Conservation (phyloP, 2,888 invertebrate genomes). For the Sabellastarte sp. region DNA sequence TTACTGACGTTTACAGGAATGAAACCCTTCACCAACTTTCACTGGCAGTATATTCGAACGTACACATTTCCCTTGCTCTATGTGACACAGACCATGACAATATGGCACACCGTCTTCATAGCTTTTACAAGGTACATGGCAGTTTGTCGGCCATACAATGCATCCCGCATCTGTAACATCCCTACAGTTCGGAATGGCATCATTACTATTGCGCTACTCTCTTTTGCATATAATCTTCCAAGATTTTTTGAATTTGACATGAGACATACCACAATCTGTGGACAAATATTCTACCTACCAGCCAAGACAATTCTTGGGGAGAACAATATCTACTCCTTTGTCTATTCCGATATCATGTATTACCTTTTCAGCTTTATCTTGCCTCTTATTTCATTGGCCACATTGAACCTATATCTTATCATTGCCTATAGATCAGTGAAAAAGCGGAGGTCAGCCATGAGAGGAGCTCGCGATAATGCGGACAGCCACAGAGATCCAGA, state of each 20-base stretch:
- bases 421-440: constrained; percentile 13
- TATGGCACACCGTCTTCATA: constrained; percentile 22
- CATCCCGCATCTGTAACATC: constrained; percentile 10
- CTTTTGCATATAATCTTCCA: constrained; percentile 19
- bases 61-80: constrained; percentile 18
- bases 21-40: not conserved
- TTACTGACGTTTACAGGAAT: not conserved
- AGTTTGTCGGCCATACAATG: constrained; percentile 20
- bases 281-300: not conserved
- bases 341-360: constrained; percentile 21
- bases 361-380: constrained; percentile 25
- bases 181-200: constrained; percentile 4
- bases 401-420: constrained; percentile 16
- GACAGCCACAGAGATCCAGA: constrained; percentile 13
- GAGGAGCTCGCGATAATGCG: not conserved
- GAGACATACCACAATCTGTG: not conserved
- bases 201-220: constrained; percentile 4
- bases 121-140: constrained; percentile 19
- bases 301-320: constrained; percentile 6
- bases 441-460: not conserved
- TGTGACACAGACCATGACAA: constrained; percentile 19
- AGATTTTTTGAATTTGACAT: constrained; percentile 19
- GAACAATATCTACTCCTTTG: constrained; percentile 8
- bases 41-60: constrained; percentile 11
- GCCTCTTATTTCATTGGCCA: constrained; percentile 18